Percentiles rank a stretch among this genome's conserved stretches.
These are phyloP conservation scores for Caenorhabditis remanei DNA, from an alignment of 1,140 invertebrate species.

Conservation along the genomic window DNA sequence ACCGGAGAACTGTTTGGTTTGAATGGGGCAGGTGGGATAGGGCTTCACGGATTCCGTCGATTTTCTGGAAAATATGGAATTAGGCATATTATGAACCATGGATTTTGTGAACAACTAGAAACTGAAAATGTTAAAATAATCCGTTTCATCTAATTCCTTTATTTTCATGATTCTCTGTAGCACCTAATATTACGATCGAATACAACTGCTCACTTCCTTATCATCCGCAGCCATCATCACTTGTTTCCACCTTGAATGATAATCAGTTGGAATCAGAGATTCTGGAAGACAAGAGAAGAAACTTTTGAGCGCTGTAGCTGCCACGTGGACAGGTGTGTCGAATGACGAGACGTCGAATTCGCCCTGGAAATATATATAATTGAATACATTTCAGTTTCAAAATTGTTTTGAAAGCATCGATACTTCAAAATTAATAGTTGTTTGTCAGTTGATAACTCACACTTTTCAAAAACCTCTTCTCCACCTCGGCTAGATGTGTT, in stretches of 20 bases:
- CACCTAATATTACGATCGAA: too few species aligned
- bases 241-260: slow-evolving; percentile 84
- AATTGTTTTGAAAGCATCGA: background rate
- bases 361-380: slow-evolving; percentile 28
- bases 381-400: too few species aligned
- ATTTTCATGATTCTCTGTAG: too few species aligned
- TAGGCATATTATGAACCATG: too few species aligned
- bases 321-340: slow-evolving; percentile 93
- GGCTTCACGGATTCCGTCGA: slow-evolving; percentile 7
- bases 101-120: too few species aligned
- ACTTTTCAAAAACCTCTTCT: slow-evolving; percentile 87
- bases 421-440: too few species aligned
- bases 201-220: background rate
- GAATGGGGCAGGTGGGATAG: slow-evolving; percentile 84
- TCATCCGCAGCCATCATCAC: slow-evolving; percentile 90
- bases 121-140: too few species aligned
- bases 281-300: slow-evolving; percentile 89
- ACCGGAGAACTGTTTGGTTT: slow-evolving; percentile 91
- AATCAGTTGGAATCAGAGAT: slow-evolving; percentile 88
- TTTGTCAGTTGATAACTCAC: background rate
- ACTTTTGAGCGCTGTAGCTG: slow-evolving; percentile 94
- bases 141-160: too few species aligned
- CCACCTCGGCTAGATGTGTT: slow-evolving; percentile 92
- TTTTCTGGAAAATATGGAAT: background rate
- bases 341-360: slow-evolving; percentile 79